A percentile compares a stretch with the other conserved stretches of the same genome.
Conservation (phyloP, 2,113 vertebrate species). For the Sitta europaea region DNA sequence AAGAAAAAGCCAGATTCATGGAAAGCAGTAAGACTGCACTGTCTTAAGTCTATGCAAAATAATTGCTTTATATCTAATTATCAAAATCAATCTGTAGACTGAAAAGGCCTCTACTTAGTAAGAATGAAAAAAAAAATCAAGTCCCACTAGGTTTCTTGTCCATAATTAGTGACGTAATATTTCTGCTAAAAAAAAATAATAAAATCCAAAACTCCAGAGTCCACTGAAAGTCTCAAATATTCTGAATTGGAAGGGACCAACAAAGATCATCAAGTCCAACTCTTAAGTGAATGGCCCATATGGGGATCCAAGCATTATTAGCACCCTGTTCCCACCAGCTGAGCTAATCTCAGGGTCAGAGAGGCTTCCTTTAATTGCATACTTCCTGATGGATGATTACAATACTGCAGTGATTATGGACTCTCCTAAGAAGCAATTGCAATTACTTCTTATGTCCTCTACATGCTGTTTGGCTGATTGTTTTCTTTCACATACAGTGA, state of each 20-base stretch:
- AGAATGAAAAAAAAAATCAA: not conserved
- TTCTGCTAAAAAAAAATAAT: not conserved
- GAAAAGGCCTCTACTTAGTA: not conserved
- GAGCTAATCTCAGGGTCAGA: not conserved
- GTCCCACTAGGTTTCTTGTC: not conserved
- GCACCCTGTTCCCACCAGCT: not conserved
- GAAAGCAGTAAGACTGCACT: not conserved
- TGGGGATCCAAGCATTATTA: not conserved
- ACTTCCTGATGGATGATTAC: not conserved
- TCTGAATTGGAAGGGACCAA: not conserved
- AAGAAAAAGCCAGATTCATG: not conserved
- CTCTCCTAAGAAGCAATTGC: not conserved
- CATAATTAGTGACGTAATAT: not conserved
- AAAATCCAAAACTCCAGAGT: rapidly evolving
- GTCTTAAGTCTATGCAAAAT: not conserved
- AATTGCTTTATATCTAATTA: not conserved
- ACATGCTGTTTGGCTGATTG: not conserved
- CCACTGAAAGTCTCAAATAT: not conserved
- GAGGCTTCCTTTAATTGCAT: not conserved
- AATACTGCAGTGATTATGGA: not conserved
- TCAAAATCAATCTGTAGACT: not conserved
- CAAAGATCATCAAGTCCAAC: not conserved
- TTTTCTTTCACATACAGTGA: not conserved
- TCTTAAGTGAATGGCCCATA: not conserved
- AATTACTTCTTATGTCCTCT: not conserved